Evolutionary conservation across 2,113 vertebrate species (phyloP).

Genomic region (Ophthalmolycus amberensis): DNA sequence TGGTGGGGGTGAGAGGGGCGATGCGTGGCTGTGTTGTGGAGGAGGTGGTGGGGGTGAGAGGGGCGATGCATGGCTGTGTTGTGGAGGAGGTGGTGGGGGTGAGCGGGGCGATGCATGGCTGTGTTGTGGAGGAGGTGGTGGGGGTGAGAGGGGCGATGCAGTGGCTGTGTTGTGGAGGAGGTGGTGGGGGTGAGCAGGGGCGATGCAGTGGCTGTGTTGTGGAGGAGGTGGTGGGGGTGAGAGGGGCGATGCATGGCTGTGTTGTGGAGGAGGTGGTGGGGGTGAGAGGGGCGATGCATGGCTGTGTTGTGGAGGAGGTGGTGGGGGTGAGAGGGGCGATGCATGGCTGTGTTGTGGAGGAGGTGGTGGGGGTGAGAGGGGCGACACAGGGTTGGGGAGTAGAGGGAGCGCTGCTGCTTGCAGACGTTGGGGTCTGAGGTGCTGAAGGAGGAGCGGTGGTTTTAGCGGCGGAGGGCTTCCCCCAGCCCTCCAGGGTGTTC

Average conservation of each 20-base stretch:
- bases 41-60: constrained; percentile 20
- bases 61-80: constrained; percentile 5
- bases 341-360: constrained; percentile 28
- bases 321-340: background rate
- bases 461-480: constrained; percentile 82
- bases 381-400: constrained; percentile 45
- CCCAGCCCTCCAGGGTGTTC: constrained; percentile 93
- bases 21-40: constrained; percentile 19
- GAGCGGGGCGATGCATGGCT: background rate
- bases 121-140: too few species aligned
- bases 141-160: background rate
- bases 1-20: background rate
- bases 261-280: too few species aligned
- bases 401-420: constrained; percentile 59
- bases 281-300: background rate
- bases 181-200: constrained; percentile 4
- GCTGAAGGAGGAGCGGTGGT: constrained; percentile 15
- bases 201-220: constrained; percentile 9
- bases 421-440: constrained; percentile 44
- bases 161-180: constrained; percentile 30
- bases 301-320: constrained; percentile 30
- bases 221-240: constrained; percentile 64
- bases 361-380: constrained; percentile 7
- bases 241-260: background rate
- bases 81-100: constrained; percentile 59